Base-by-base conservation (phyloP, 2,888 invertebrate species). In the Rhingia campestris region DNA sequence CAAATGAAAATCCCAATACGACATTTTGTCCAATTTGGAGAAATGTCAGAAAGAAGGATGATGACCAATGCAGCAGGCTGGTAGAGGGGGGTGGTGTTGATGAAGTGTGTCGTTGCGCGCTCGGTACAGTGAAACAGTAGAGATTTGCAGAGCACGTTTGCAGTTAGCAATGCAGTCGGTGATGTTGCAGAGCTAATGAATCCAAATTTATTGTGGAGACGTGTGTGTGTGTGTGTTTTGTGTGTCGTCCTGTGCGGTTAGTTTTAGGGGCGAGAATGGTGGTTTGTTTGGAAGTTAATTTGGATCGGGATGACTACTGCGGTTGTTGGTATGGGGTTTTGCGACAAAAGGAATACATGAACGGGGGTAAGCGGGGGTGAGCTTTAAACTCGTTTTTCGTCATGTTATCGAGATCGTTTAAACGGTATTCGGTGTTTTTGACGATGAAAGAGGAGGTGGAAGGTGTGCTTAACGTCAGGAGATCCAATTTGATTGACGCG, bases 21-120 rank as follows among this genome's bases (percentile, higher is more conserved):
- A 84, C 84, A 84, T 84, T 84, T 84, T 84, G 84, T 84, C 84
- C 84, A 84, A 84, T 84, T 84, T 84, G 84, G 22, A 84, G 84
- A 84, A 80, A 84, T 75, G 80, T 80, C 84, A 84, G 69, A 74
- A 66, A 59, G 70, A 74, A 61, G 35, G 61, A 63, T 61, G 72
- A 61, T 37, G 61, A 30, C 37, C 37, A 22, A 22, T 22, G 22
- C 22, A 22, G 22, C 22, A 22, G 58, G 39, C 32, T 4, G n/a
- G 7, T 14, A 9, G 10, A n/a, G n/a, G 39, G 9, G 9, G 64
- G 32, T 32, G 64, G 70, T 76, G 77, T 72, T 81, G 77, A 77
- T 81, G 72, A 51, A 79, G 82, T 79, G 76, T 77, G 79, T 81
- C 73, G 53, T 63, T 54, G 59, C 45, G 51, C 14, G 47, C 14